phyloP scores from a whole-genome alignment of 2,113 vertebrate genomes.

The Clupea harengus region DNA sequence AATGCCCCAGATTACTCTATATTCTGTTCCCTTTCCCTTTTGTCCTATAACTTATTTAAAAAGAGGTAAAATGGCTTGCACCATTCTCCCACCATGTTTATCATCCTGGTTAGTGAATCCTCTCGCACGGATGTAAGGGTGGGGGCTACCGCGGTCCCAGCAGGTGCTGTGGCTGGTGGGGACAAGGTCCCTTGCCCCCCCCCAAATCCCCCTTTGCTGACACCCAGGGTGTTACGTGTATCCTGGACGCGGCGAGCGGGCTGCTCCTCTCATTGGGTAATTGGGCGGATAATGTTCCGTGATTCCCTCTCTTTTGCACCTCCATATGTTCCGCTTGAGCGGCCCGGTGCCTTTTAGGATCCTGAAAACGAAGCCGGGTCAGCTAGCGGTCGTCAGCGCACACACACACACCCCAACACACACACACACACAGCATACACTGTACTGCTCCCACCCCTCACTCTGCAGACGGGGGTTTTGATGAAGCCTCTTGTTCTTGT shows the following conservation, averaged over 20 bases:
- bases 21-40: not conserved
- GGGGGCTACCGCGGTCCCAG: not conserved
- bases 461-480: not conserved
- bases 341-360: conserved; percentile 54
- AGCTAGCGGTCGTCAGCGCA: conserved; percentile 50
- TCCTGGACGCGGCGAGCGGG: conserved; percentile 52
- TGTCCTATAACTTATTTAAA: not conserved
- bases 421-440: not conserved
- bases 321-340: conserved; percentile 61
- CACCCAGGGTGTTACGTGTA: conserved; percentile 48
- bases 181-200: not conserved
- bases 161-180: not conserved
- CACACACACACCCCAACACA: not conserved
- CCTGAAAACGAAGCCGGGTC: conserved; percentile 67
- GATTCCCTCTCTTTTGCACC: conserved; percentile 66
- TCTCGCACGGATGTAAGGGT: not conserved
- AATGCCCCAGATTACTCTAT: too few species aligned
- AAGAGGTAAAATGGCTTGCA: not conserved
- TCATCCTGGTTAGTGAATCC: not conserved
- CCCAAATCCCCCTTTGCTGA: not conserved
- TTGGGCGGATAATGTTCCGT: conserved; percentile 69
- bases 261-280: conserved; percentile 68
- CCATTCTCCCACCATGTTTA: not conserved
- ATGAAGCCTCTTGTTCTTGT: not conserved
- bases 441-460: not conserved